Conservation (phyloP, 2,797 vertebrate genomes). For the Orestias chungarensis region DNA sequence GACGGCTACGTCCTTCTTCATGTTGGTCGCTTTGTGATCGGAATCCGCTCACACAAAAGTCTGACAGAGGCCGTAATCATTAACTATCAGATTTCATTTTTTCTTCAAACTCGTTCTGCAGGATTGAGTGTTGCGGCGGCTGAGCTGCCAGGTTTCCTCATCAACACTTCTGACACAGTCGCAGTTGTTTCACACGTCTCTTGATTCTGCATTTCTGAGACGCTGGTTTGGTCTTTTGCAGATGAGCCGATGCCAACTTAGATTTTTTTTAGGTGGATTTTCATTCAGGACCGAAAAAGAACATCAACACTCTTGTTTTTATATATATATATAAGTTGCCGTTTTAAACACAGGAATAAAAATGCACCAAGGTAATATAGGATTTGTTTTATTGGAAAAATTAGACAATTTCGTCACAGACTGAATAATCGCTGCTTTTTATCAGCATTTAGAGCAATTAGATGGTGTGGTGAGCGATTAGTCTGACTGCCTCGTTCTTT, state of each 20-base stretch:
- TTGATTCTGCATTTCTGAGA: not conserved
- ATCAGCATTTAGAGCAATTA: no score
- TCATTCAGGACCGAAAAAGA: no score
- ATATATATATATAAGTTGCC: no score
- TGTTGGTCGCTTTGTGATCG: no score
- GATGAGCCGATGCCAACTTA: not conserved
- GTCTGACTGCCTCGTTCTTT: slow-evolving; percentile 36
- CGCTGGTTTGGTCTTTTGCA: not conserved
- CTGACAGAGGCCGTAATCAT: no score
- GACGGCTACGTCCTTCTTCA: no score
- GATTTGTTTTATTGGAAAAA: not conserved
- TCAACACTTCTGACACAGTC: slow-evolving; percentile 33
- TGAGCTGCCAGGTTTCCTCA: slow-evolving; percentile 46
- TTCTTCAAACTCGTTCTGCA: slow-evolving; percentile 30
- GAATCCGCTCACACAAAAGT: no score
- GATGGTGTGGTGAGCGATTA: no score
- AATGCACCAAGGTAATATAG: not conserved
- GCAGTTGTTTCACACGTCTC: slow-evolving; percentile 9
- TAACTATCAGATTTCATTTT: no score
- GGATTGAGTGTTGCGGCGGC: slow-evolving; percentile 38
- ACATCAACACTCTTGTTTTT: no score
- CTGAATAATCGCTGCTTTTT: no score
- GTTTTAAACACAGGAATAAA: not conserved
- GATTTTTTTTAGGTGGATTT: not conserved
- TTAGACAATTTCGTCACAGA: no score